These are phyloP conservation scores for Zootermopsis nevadensis DNA, from an alignment of 2,888 invertebrate species.

Conservation along the genomic window DNA sequence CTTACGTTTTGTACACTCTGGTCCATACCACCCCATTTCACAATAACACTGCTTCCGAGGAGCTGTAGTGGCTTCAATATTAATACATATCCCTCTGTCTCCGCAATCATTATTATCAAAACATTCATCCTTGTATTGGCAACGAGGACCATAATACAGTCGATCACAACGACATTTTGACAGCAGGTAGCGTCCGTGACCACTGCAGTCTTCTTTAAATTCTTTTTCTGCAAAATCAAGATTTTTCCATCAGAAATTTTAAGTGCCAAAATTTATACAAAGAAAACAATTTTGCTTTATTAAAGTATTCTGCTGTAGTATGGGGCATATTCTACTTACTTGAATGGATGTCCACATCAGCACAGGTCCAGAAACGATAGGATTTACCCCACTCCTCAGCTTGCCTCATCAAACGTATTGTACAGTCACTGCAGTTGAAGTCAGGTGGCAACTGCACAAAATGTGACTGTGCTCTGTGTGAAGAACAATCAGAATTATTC, in stretches of 20 bases:
- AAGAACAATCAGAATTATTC: neutral
- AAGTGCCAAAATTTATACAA: neutral
- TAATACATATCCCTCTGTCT: constrained; percentile 84
- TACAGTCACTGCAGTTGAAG: constrained; percentile 89
- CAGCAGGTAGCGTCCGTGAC: constrained; percentile 82
- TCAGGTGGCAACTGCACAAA: constrained; percentile 83
- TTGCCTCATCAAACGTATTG: constrained; percentile 87
- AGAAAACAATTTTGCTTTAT: neutral
- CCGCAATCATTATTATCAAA: constrained; percentile 87
- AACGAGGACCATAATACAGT: constrained; percentile 82
- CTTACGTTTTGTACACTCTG: constrained; percentile 85
- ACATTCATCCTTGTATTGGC: constrained; percentile 93
- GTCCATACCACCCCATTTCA: constrained; percentile 88
- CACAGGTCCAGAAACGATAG: constrained; percentile 95
- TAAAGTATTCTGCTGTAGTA: no score
- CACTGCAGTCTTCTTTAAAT: constrained; percentile 86
- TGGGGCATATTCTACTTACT: constrained; percentile 62
- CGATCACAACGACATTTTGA: constrained; percentile 85
- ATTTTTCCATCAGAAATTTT: neutral
- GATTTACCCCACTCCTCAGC: constrained; percentile 89
- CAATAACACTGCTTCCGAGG: constrained; percentile 92
- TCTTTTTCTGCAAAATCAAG: constrained; percentile 70
- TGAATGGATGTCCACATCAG: constrained; percentile 85
- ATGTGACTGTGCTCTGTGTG: constrained; percentile 83
- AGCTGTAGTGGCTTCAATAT: constrained; percentile 81